Evolutionary conservation across 2,888 invertebrate species (phyloP).

Genomic region (Tubiluchus corallicola): DNA sequence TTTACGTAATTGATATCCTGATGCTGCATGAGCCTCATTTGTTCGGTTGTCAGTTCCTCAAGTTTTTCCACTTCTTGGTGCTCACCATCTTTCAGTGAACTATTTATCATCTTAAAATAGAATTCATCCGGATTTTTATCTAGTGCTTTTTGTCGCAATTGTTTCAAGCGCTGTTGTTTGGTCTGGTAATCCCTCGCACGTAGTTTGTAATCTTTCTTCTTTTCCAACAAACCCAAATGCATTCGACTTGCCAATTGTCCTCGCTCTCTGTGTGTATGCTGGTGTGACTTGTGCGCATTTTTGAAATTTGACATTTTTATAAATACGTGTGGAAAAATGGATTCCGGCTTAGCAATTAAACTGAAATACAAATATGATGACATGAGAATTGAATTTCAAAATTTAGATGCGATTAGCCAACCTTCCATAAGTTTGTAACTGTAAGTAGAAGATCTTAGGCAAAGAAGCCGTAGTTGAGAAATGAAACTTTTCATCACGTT

Average conservation of each 20-base stretch:
- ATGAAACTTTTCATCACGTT: too few relatives aligned
- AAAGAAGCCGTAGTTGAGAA: too few relatives aligned
- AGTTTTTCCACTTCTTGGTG: slow-evolving; percentile 40
- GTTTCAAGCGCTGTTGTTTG: slow-evolving; percentile 60
- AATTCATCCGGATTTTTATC: slow-evolving; percentile 97
- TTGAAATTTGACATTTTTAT: too few relatives aligned
- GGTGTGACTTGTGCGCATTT: too few relatives aligned
- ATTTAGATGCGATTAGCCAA: too few relatives aligned
- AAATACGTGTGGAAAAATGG: too few relatives aligned
- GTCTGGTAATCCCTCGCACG: slow-evolving; percentile 40
- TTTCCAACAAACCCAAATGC: not conserved
- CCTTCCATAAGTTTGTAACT: too few relatives aligned
- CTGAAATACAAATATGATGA: too few relatives aligned
- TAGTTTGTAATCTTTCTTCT: slow-evolving; percentile 1
- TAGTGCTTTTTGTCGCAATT: slow-evolving; percentile 59
- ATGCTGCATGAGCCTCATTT: slow-evolving; percentile 67
- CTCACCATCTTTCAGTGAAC: slow-evolving; percentile 40
- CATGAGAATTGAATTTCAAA: too few relatives aligned
- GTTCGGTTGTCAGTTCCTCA: slow-evolving; percentile 50
- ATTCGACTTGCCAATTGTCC: not conserved
- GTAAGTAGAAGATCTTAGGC: too few relatives aligned
- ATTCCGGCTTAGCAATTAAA: too few relatives aligned
- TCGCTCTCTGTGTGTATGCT: too few relatives aligned
- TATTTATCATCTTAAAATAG: slow-evolving; percentile 90
- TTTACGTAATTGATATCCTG: slow-evolving; percentile 78